phyloP scores from a whole-genome alignment of 2,888 invertebrate species.

The Iphiclides podalirius region DNA sequence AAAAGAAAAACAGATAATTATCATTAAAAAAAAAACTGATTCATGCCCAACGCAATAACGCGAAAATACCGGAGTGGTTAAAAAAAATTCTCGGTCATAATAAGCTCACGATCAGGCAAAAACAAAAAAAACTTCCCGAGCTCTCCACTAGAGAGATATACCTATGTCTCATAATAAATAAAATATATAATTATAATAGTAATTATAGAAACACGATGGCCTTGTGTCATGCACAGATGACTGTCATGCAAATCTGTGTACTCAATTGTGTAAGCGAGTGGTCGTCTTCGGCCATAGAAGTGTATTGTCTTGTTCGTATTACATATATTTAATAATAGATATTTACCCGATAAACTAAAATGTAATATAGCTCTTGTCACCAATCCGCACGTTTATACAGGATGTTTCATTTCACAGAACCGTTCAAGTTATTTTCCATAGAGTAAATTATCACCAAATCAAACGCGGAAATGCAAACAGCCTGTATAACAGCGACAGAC shows the following conservation, averaged over 20 bases:
- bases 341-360: neutral
- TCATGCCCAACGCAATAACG: slow-evolving; percentile 45
- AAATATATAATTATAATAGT: slow-evolving; percentile 42
- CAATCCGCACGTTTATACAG: slow-evolving; percentile 24
- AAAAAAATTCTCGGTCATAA: slow-evolving; percentile 51
- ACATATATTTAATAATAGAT: slow-evolving; percentile 3
- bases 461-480: slow-evolving; percentile 24
- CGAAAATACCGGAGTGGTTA: neutral
- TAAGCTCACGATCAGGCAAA: slow-evolving; percentile 56
- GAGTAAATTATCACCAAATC: neutral
- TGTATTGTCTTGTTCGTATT: slow-evolving; percentile 1
- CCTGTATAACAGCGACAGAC: slow-evolving; percentile 39
- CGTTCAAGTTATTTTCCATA: neutral
- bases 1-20: slow-evolving; percentile 41
- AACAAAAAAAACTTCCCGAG: slow-evolving; percentile 68
- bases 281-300: slow-evolving; percentile 1
- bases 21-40: slow-evolving; percentile 29
- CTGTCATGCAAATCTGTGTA: slow-evolving; percentile 59
- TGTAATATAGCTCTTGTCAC: slow-evolving; percentile 19
- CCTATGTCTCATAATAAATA: slow-evolving; percentile 40
- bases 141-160: slow-evolving; percentile 77
- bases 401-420: slow-evolving; percentile 13
- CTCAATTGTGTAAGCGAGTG: slow-evolving; percentile 15
- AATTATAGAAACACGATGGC: slow-evolving; percentile 46
- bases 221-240: slow-evolving; percentile 61